phyloP scores from a whole-genome alignment of 2,113 vertebrate genomes.

The Muntiacus reevesi region DNA sequence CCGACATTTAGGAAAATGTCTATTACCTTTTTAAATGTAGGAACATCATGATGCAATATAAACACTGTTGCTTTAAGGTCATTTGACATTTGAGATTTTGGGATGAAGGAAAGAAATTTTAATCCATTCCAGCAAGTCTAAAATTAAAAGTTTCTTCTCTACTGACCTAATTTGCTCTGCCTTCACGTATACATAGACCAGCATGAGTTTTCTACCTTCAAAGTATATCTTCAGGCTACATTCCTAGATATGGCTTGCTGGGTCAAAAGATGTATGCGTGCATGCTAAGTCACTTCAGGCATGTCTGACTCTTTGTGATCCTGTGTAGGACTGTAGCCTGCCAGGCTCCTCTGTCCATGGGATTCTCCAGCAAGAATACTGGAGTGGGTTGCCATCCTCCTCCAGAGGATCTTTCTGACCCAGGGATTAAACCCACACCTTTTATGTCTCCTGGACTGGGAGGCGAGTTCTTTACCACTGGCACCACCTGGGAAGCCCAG shows the following conservation, averaged over 20 bases:
- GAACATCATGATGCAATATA: not conserved
- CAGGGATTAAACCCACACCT: not conserved
- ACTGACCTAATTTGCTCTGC: constrained; percentile 17
- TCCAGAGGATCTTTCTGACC: not conserved
- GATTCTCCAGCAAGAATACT: not conserved
- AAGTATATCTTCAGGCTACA: not conserved
- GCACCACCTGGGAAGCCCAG: not conserved
- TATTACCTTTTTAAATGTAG: constrained; percentile 46
- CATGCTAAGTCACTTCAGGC: not conserved
- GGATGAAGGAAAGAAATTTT: not conserved
- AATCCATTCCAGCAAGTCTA: not conserved
- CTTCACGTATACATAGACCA: not conserved
- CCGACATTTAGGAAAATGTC: constrained; percentile 20
- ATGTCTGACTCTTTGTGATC: not conserved
- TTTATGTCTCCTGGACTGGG: not conserved
- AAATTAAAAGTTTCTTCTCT: not conserved
- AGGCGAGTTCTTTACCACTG: not conserved
- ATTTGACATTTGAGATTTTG: constrained; percentile 31
- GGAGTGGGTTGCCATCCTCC: not conserved
- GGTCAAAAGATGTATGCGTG: not conserved
- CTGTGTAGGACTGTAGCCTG: not conserved
- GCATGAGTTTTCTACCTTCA: not conserved
- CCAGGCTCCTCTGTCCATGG: not conserved
- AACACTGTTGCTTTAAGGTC: constrained; percentile 15
- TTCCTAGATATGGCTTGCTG: not conserved